A percentile compares a stretch with the other conserved stretches of the same genome.
Evolutionary conservation across 1,140 invertebrate genomes (phyloP).

Genomic region (Papilio helenus): DNA sequence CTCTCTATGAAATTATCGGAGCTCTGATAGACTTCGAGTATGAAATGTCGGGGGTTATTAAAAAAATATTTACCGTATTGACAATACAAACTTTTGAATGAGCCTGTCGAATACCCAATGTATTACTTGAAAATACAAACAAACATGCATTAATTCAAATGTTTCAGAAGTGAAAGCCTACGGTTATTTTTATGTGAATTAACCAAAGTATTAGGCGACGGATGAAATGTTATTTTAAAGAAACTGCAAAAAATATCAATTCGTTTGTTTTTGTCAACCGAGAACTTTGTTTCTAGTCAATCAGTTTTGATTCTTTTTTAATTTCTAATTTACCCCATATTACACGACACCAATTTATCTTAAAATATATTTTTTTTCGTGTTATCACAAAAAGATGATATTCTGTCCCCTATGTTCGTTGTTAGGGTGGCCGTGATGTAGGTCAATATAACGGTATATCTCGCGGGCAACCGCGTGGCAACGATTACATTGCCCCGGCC

Average conservation of each 20-base stretch:
- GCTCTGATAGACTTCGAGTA: no score
- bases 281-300: no score
- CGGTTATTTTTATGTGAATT: no score
- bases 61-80: not conserved
- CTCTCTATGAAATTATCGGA: no score
- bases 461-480: slow-evolving; percentile 16
- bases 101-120: no score
- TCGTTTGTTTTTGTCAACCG: no score
- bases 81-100: not conserved
- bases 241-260: no score
- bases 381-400: not conserved
- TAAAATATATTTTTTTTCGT: not conserved
- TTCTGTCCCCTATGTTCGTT: not conserved
- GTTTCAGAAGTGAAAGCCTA: not conserved
- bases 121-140: no score
- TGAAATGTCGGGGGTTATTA: no score
- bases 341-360: not conserved
- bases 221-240: not conserved
- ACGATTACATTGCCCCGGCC: not conserved
- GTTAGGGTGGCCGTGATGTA: slow-evolving; percentile 11
- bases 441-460: slow-evolving; percentile 34
- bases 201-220: not conserved
- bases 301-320: not conserved
- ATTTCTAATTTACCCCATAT: not conserved
- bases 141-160: no score